Base-by-base conservation (phyloP, 37 sponge, comb jelly and placozoan genomes). In the Eunapius fragilis region DNA sequence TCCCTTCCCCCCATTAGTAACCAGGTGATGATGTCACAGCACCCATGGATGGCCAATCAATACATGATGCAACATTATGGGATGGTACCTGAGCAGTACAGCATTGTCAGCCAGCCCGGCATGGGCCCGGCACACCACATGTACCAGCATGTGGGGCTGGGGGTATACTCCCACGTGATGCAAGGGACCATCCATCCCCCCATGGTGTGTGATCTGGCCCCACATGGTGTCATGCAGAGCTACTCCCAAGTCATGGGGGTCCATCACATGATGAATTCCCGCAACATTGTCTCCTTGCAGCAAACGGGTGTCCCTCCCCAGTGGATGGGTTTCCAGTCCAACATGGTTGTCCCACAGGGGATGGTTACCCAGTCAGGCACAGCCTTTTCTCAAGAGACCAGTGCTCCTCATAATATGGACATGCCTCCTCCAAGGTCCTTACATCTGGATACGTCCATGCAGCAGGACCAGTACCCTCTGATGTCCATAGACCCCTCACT, bases 191-290 rank as follows among this genome's bases (percentile, higher is more conserved):
- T 11, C 58, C 58, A 67, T n/a, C n/a, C n/a, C 58, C 17, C 58
- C 17, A 11, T 58, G 58, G 1, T 12, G 17, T 58, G 14, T 19
- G 6, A 41, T 3, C 41, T 41, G 6, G 1, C 58, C 17, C 58
- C 58, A 2, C 58, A 19, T 17, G 58, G 19, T 17, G 58, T 19
- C 7, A 58, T 58, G 58, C 58, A 58, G 58, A 11, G 22, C 58
- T 58, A 58, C 58, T 58, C 58, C 19, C 58, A 10, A 1, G 58
- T 58, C 58, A 19, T 12, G 58, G 58, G 58, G 58, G 69, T 5
- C 25, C 82, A 82, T 69, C 71, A 33, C 31, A 72, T 47, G 17
- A 82, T 82, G 82, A 41, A 10, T 22, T 49, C 24, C 6, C 22
- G 31, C 22, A 31, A 31, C 2, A 67, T 31, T 27, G 69, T n/a